These are phyloP conservation scores for Sclerurus mexicanus DNA, from an alignment of 2,113 vertebrate species.

Conservation along the genomic window DNA sequence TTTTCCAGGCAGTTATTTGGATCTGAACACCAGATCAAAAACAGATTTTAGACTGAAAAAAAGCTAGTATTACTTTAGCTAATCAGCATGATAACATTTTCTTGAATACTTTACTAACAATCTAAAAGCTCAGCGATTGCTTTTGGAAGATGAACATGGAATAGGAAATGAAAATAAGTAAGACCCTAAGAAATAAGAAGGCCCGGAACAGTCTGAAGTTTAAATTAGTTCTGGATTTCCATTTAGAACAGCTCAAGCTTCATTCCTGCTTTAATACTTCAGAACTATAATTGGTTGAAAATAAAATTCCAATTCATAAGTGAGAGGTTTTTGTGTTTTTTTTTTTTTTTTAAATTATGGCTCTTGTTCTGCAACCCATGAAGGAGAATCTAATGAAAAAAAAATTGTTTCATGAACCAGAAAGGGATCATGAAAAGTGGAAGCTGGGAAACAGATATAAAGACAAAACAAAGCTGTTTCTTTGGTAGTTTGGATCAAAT, in stretches of 20 bases:
- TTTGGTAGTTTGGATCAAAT: conserved; percentile 27
- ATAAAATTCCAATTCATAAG: background rate
- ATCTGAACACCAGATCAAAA: background rate
- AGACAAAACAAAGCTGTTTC: background rate
- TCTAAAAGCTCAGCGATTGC: background rate
- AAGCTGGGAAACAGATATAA: conserved; percentile 11
- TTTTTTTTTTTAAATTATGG: background rate
- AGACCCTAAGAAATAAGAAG: background rate
- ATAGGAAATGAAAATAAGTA: background rate
- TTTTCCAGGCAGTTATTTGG: background rate
- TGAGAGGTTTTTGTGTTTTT: background rate
- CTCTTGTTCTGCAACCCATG: background rate
- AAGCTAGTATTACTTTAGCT: background rate
- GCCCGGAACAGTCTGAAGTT: background rate
- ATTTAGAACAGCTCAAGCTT: background rate
- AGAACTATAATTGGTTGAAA: background rate
- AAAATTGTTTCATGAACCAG: background rate
- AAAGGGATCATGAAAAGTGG: background rate
- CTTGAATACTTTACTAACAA: background rate
- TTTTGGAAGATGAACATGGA: background rate
- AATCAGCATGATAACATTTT: background rate
- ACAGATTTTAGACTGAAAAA: background rate
- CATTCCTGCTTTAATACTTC: conserved; percentile 4
- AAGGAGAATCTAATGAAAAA: background rate
- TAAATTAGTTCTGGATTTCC: conserved; percentile 20